A percentile compares a stretch with the other conserved stretches of the same genome.
phyloP scores from a whole-genome alignment of 2,888 invertebrate genomes.

The Tyria jacobaeae region DNA sequence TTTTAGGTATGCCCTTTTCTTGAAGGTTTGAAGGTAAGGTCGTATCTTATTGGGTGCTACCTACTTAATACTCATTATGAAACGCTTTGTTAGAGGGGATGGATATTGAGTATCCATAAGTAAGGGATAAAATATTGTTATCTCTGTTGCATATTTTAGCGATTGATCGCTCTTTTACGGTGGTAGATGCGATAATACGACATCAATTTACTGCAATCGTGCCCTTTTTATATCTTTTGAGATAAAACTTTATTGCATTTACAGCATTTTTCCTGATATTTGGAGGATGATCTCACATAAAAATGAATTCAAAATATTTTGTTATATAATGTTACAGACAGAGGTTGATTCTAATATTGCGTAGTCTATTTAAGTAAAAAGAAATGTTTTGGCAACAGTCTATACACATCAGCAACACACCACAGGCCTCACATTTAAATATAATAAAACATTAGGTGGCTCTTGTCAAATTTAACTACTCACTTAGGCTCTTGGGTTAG shows the following conservation, averaged over 20 bases:
- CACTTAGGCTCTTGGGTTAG: no score
- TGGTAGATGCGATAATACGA: slow-evolving; percentile 45
- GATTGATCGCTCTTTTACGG: slow-evolving; percentile 47
- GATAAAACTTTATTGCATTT: slow-evolving; percentile 46
- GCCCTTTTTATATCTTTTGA: slow-evolving; percentile 39
- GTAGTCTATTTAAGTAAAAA: not conserved
- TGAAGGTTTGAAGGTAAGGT: no score
- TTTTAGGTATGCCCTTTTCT: no score
- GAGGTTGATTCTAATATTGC: slow-evolving; percentile 15
- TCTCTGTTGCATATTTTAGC: slow-evolving; percentile 47
- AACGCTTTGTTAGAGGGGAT: not conserved
- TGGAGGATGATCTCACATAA: slow-evolving; percentile 40
- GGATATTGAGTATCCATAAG: slow-evolving; percentile 5
- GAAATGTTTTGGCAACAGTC: no score
- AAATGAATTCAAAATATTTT: slow-evolving; percentile 33
- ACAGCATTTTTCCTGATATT: slow-evolving; percentile 44
- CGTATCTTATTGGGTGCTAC: not conserved
- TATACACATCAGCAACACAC: no score
- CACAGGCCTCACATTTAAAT: no score
- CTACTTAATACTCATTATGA: not conserved
- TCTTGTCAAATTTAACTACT: no score
- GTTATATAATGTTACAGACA: slow-evolving; percentile 2
- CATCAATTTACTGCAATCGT: slow-evolving; percentile 52
- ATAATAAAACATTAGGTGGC: no score
- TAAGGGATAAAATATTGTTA: slow-evolving; percentile 19